These are phyloP conservation scores for Scomber colias DNA, from an alignment of 2,113 vertebrate genomes.

Conservation along the genomic window DNA sequence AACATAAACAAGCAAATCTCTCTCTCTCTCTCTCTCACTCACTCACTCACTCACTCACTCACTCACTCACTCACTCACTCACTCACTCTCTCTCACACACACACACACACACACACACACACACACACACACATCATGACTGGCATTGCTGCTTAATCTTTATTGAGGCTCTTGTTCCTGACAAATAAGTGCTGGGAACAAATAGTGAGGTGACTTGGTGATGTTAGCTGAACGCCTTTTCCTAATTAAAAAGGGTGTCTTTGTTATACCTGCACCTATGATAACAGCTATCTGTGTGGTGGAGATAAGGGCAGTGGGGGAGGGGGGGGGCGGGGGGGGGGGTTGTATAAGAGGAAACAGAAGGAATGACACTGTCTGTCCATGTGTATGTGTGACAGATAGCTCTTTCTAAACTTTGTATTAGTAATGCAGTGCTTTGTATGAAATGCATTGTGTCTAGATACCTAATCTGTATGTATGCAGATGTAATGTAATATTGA, in stretches of 20 bases:
- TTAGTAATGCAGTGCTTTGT: too few relatives aligned
- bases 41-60: neutral
- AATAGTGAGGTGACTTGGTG: constrained; percentile 20
- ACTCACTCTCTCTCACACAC: neutral
- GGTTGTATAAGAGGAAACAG: too few relatives aligned
- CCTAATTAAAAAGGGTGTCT: constrained; percentile 71
- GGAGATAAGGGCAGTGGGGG: constrained; percentile 31
- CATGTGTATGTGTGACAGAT: too few relatives aligned
- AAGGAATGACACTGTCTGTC: too few relatives aligned
- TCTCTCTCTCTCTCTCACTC: neutral
- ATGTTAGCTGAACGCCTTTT: constrained; percentile 54
- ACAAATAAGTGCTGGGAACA: constrained; percentile 63
- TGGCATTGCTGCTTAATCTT: constrained; percentile 55
- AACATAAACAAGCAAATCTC: neutral
- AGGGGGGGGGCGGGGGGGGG: too few relatives aligned
- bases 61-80: neutral
- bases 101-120: constrained; percentile 7
- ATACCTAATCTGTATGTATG: too few relatives aligned
- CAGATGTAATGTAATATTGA: too few relatives aligned
- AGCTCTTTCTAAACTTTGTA: too few relatives aligned
- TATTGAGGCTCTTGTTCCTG: constrained; percentile 56
- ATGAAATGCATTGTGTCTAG: too few relatives aligned
- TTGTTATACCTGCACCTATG: constrained; percentile 39
- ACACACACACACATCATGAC: constrained; percentile 1
- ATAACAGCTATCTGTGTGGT: constrained; percentile 42